These are phyloP conservation scores for Sepioteuthis lessoniana DNA, from an alignment of 2,888 invertebrate genomes.

Conservation along the genomic window DNA sequence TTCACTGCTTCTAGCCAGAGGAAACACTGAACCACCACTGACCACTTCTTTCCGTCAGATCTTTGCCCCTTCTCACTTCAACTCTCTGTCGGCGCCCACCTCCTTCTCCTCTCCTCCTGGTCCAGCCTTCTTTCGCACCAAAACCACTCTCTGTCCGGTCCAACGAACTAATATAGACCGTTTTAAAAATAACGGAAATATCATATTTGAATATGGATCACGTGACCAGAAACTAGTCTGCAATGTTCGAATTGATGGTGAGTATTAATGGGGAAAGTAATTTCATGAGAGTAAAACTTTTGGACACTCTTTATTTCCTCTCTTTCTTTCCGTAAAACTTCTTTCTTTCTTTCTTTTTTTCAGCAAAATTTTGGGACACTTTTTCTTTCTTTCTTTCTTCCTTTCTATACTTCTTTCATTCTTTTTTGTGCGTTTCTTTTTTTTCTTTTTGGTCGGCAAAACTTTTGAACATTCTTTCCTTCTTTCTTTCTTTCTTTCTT, in stretches of 20 bases:
- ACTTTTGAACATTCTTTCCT: neutral
- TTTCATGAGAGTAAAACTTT: neutral
- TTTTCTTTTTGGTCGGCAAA: neutral
- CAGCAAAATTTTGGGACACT: too few species aligned
- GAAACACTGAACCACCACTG: neutral
- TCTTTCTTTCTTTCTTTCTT: neutral
- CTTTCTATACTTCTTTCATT: neutral
- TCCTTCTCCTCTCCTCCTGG: neutral
- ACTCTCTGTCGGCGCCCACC: neutral
- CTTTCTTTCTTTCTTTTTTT: neutral
- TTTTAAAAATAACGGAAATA: neutral
- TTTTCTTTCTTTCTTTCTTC: neutral
- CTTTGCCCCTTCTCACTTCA: neutral
- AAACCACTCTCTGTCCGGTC: neutral
- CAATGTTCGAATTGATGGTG: neutral
- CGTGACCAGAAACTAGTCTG: neutral
- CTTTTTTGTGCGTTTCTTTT: neutral
- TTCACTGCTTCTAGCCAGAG: neutral
- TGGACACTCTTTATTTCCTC: neutral
- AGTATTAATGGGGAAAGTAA: neutral
- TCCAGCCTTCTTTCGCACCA: neutral
- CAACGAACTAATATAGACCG: conserved; percentile 18
- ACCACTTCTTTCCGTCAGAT: neutral
- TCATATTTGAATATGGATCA: conserved; percentile 15
- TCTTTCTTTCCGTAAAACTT: neutral